phyloP scores from a whole-genome alignment of 2,888 invertebrate genomes.

The Trissolcus brochymenae region DNA sequence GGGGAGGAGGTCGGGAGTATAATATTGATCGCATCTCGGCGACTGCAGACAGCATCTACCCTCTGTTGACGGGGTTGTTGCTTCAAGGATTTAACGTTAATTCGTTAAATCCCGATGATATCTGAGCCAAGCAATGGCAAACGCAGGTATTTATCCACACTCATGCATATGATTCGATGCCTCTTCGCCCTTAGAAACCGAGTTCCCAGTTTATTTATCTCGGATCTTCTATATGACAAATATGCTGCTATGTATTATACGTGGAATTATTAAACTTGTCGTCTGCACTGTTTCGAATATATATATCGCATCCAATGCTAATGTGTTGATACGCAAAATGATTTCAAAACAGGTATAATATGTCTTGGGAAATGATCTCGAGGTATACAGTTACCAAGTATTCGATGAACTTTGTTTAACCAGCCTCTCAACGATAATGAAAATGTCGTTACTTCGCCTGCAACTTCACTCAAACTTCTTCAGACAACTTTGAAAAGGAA shows the following conservation, averaged over 20 bases:
- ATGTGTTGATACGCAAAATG: conserved; percentile 26
- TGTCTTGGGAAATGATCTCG: conserved; percentile 28
- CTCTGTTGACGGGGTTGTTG: conserved; percentile 75
- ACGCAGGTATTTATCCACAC: conserved; percentile 57
- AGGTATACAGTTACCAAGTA: conserved; percentile 23
- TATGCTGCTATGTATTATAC: conserved; percentile 32
- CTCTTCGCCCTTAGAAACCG: conserved; percentile 35
- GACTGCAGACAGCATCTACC: conserved; percentile 75
- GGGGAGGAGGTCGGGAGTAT: conserved; percentile 63
- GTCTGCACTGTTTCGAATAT: conserved; percentile 19
- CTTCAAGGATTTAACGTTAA: conserved; percentile 72
- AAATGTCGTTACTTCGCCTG: too few species aligned
- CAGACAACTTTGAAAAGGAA: background rate
- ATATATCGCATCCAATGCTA: conserved; percentile 29
- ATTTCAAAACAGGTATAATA: conserved; percentile 20
- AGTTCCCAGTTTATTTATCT: conserved; percentile 45
- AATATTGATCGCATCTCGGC: conserved; percentile 76
- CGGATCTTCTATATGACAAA: conserved; percentile 42
- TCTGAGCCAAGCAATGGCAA: conserved; percentile 52
- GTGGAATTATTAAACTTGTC: conserved; percentile 37
- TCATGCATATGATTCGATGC: conserved; percentile 52
- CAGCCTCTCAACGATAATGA: too few species aligned
- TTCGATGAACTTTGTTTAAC: conserved; percentile 22
- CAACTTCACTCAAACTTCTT: too few species aligned
- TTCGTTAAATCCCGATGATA: conserved; percentile 60